Evolutionary conservation across 2,888 invertebrate species (phyloP).

Genomic region (Acanthoscelides obtectus): DNA sequence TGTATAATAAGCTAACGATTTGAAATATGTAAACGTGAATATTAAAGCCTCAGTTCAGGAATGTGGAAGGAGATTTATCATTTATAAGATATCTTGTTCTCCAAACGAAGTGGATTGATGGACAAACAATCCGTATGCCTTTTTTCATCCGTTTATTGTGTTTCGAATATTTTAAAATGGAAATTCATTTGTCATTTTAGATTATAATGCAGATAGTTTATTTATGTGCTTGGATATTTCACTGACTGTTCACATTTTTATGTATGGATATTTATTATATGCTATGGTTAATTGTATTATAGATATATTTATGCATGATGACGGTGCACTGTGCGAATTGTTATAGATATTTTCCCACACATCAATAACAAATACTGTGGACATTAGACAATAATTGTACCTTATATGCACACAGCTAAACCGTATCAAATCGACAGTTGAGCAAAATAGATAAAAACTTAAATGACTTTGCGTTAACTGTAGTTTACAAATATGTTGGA

Average conservation of each 20-base stretch:
- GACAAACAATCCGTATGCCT: slow-evolving; percentile 18
- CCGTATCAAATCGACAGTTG: too few relatives aligned
- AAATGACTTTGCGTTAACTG: too few relatives aligned
- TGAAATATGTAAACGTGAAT: slow-evolving; percentile 4
- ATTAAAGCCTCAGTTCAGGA: slow-evolving; percentile 26
- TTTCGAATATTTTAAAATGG: slow-evolving; percentile 20
- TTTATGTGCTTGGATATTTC: background rate
- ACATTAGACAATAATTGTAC: too few relatives aligned
- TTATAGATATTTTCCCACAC: background rate
- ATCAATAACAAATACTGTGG: too few relatives aligned
- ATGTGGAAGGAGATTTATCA: slow-evolving; percentile 32
- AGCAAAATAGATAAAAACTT: too few relatives aligned
- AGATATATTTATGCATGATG: background rate
- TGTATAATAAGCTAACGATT: background rate
- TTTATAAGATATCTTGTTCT: slow-evolving; percentile 25
- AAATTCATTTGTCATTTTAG: slow-evolving; percentile 8
- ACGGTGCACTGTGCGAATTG: background rate
- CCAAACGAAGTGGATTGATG: slow-evolving; percentile 33
- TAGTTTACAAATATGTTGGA: too few relatives aligned
- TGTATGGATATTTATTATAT: background rate
- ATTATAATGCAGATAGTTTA: slow-evolving; percentile 1
- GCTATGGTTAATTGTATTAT: background rate
- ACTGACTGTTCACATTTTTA: background rate
- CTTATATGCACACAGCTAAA: too few relatives aligned
- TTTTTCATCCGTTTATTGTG: slow-evolving; percentile 20